These are phyloP conservation scores for Phataginus tricuspis DNA, from an alignment of 2,797 vertebrate species.

Conservation along the genomic window DNA sequence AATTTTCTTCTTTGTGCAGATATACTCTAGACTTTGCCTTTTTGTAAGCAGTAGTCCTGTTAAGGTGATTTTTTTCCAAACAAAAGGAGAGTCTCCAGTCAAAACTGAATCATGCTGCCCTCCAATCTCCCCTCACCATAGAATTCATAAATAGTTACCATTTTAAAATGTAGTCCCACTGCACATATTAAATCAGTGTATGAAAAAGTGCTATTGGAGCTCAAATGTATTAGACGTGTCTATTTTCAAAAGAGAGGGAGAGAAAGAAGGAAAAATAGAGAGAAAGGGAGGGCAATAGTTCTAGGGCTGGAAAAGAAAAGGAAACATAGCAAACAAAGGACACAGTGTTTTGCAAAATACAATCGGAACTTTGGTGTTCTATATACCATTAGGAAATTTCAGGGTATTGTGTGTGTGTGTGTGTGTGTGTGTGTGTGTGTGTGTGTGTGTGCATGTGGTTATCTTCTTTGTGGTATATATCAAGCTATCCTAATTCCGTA, in stretches of 20 bases:
- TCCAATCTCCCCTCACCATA: not conserved
- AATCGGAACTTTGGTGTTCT: not conserved
- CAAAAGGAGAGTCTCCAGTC: not conserved
- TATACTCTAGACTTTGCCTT: not conserved
- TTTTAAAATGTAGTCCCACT: not conserved
- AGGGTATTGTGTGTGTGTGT: not conserved
- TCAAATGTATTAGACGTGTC: not conserved
- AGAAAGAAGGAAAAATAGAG: not conserved
- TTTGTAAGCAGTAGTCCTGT: not conserved
- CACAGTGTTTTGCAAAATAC: conserved; percentile 14
- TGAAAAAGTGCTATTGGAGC: not conserved
- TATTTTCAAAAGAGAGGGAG: not conserved
- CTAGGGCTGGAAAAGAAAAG: not conserved
- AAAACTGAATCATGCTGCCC: not conserved
- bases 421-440: not conserved
- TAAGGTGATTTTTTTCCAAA: not conserved
- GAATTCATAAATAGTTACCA: not conserved
- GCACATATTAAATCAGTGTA: not conserved
- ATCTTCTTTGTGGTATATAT: conserved; percentile 49
- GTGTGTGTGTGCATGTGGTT: not conserved
- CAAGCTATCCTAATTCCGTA: not conserved
- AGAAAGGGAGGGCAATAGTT: not conserved
- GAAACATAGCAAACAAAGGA: not conserved
- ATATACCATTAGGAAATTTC: not conserved
- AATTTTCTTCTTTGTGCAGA: not conserved